Evolutionary conservation across 2,797 vertebrate species (phyloP), one percentile per base, ranked within the genome.

Genomic region (Buphagus erythrorhynchus): DNA sequence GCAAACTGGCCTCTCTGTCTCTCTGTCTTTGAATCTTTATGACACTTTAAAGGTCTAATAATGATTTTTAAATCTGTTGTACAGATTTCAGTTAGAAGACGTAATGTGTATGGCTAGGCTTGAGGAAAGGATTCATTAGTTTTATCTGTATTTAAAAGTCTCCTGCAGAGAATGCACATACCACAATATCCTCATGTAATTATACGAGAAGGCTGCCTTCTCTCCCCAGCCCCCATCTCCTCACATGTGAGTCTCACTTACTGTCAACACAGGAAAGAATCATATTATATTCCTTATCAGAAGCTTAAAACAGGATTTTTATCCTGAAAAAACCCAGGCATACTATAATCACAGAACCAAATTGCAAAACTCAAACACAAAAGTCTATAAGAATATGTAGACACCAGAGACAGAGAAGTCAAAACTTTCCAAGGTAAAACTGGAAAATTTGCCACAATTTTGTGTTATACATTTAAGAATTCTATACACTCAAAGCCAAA

Each of bases 1-100:
- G 97, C 89, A 98, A 96, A 75, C 58, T 75, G 15, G 90, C 77
- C 96, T 98, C 98, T 98, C 97, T 84, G 63, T 69, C 96, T 98
- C 98, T 98, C 97, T 84, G 63, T 69, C 31, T 94, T 93, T 90
- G 57, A 95, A 93, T 95, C 36, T 86, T 74, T 57, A 40, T 71
- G 71, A 88, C 29, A 51, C 86, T 95, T 95, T 81, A 86, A 95
- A 93, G 42, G 62, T 28, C 79, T 93, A 79, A 57, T 91, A 92
- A 85, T 62, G 52, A 90, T 96, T 96, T 89, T 96, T 84, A 86
- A 88, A 95, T 86, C 55, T 69, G 43, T 75, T 83, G 42, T 40
- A 59, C 45, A 54, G 45, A 74, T 91, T 96, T 95, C 61, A 69
- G 46, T 61, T 88, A 66, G 51, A 65, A 87, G 87, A 45, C 42